Base-by-base conservation (phyloP, 2,888 invertebrate genomes). In the Drosophila cognata region DNA sequence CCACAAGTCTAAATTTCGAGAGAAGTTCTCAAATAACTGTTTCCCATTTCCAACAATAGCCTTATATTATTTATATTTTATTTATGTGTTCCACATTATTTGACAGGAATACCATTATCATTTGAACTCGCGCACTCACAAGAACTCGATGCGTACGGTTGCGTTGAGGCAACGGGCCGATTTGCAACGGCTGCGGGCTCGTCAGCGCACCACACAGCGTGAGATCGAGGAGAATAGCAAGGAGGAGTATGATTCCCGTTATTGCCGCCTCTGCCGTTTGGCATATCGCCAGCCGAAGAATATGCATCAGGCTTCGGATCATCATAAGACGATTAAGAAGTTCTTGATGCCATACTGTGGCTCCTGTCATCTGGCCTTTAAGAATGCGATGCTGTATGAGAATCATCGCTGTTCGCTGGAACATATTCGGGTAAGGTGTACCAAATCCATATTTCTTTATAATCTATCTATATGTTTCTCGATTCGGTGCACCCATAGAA, bases 311-410 rank as follows among this genome's bases (percentile, higher is more conserved):
- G 94, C 95, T 65, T 96, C 97, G 33, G 96, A 96, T 84, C 95
- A 96, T 38, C 97, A 97, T 91, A 95, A 96, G 93, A 96, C 96
- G 89, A 97, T 97, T 95, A 97, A 96, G 93, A 96, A 96, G 90
- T 97, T 97, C 93, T 94, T 97, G 74, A 96, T 96, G 95, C 97
- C 97, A 2, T 96, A 95, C 92, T 97, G 97, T 90, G 95, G 96
- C 86, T 94, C 96, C 56, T 97, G 97, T 92, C 95, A 96, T 70
- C 93, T 96, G 83, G 95, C 96, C 46, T 97, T 97, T 93, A 96
- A 96, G 84, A 96, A 97, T 78, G 97, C 97, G 18, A 97, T 97
- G 96, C 94, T 96, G 21, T 97, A 96, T 92, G 97, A 97, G 91
- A 96, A 96, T 74, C 97, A 97, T 93, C 95, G 97, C 78, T 96